Evolutionary conservation across 2,888 invertebrate genomes (phyloP), one percentile per base, ranked within the genome.

Genomic region (Scaptomyza cyrtandrae): DNA sequence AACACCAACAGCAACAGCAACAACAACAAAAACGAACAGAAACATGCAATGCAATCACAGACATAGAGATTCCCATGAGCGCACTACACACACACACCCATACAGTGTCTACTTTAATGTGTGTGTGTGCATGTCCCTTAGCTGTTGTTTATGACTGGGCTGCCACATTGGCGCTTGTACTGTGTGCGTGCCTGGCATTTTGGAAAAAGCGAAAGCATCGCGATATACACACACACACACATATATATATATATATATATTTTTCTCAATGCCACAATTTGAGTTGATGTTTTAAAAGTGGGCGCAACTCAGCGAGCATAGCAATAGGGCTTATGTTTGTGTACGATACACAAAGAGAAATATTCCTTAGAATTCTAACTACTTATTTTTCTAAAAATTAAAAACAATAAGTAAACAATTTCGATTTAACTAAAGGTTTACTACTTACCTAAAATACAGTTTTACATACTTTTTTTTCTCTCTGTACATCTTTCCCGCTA

Each of bases 21-120:
- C 13, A 45, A 60, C 78, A 72, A 58, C 72, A 53, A 64, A 50
- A 69, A 52, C 56, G 14, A 59, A 54, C 35, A 69, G 33, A 45
- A 63, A 86, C 82, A 87, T 81, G 82, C 69, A 85, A 74, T 86
- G 85, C 85, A 85, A 85, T 88, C 84, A 88, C 84, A 83, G 88
- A 88, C 85, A 66, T 74, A 82, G 78, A 85, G 83, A 86, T 76
- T 85, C 80, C 84, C 71, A 69, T 55, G 72, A 79, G 79, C 68
- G 65, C 65, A 69, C 58, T 77, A 59, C 50, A 44, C 48, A 54
- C 46, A 70, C 48, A 46, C 19, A 70, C 48, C 43, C 19, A 48
- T 14, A 37, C 31, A 56, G 4, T 35, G 29, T 35, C 29, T 50
- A n/a, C 49, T 35, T 59, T 59, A 56, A 55, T 44, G 54, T 54